Percentiles rank a stretch among this genome's conserved stretches.
Conservation (phyloP, 2,113 vertebrate species). For the Phainopepla nitens region DNA sequence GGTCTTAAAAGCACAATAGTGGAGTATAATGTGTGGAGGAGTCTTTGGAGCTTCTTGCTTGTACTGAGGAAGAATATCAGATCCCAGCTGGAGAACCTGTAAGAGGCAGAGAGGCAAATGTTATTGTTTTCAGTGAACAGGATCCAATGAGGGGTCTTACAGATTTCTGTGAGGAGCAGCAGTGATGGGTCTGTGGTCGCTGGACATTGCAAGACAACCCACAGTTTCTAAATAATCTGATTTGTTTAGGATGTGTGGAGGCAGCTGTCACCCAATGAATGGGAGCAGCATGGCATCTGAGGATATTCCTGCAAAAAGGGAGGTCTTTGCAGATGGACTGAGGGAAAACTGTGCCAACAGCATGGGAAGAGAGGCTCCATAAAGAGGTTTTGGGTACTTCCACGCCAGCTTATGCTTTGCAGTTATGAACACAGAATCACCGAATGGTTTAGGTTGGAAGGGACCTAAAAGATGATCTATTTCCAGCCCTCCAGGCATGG, state of each 20-base stretch:
- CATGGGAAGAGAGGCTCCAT: not conserved
- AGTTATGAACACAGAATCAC: not conserved
- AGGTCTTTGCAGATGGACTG: not conserved
- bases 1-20: slow-evolving; percentile 98
- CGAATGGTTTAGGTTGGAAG: not conserved
- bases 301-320: not conserved
- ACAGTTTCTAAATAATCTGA: not conserved
- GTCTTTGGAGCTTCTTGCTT: slow-evolving; percentile 98
- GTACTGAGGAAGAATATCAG: slow-evolving; percentile 96
- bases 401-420: not conserved
- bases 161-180: not conserved
- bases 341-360: not conserved
- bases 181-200: accelerated
- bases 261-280: not conserved
- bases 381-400: not conserved
- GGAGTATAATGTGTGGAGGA: slow-evolving; percentile 95
- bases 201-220: not conserved
- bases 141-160: not conserved
- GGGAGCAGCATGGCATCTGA: not conserved
- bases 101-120: not conserved
- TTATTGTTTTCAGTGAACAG: not conserved
- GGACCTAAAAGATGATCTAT: not conserved
- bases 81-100: slow-evolving; percentile 93
- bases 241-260: not conserved
- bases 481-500: not conserved